These are phyloP conservation scores for Trypoxylon attenuatum DNA, from an alignment of 2,888 invertebrate genomes.

Conservation along the genomic window DNA sequence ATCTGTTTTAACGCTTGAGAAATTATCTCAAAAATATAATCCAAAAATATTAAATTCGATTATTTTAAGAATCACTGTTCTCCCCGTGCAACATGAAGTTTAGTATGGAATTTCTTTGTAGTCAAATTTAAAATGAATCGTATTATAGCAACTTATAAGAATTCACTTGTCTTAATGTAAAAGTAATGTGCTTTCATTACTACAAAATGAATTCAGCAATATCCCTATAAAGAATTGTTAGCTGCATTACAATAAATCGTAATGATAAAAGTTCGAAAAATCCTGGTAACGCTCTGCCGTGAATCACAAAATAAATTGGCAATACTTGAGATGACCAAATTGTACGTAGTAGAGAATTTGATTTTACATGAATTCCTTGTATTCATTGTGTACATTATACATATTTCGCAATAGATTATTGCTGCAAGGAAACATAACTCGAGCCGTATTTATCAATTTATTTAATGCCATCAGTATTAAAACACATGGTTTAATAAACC, in stretches of 20 bases:
- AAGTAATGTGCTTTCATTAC: slow-evolving; percentile 20
- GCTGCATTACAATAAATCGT: slow-evolving; percentile 13
- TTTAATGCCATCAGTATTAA: no score
- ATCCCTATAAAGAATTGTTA: slow-evolving; percentile 23
- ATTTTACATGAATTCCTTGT: no score
- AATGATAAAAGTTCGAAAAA: slow-evolving; percentile 51
- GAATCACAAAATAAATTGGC: neutral
- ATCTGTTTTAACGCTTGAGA: no score
- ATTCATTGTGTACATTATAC: no score
- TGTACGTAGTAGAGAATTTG: slow-evolving; percentile 3
- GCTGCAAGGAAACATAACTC: no score
- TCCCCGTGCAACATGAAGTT: slow-evolving; percentile 3
- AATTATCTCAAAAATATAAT: no score
- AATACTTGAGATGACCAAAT: no score
- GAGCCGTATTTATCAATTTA: no score
- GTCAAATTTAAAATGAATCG: slow-evolving; percentile 13
- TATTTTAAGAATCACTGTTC: slow-evolving; percentile 21
- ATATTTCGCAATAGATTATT: no score
- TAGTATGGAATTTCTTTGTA: neutral
- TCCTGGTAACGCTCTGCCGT: slow-evolving; percentile 34
- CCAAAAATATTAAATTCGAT: no score
- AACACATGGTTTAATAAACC: no score
- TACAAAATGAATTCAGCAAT: slow-evolving; percentile 26
- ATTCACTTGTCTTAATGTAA: slow-evolving; percentile 24
- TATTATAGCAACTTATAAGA: slow-evolving; percentile 23